Evolutionary conservation across 2,113 vertebrate species (phyloP).

Genomic region (Crocuta crocuta): DNA sequence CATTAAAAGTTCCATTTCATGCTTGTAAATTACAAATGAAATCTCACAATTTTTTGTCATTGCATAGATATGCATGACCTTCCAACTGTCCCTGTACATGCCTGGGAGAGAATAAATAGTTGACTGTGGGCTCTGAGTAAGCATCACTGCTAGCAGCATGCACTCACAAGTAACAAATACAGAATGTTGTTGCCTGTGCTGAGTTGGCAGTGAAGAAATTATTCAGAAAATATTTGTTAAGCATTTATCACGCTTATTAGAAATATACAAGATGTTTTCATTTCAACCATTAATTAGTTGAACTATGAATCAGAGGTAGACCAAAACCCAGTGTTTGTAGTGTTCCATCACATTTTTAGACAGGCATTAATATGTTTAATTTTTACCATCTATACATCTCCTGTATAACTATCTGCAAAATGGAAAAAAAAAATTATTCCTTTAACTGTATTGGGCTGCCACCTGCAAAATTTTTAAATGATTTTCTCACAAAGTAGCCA

Average conservation of each 20-base stretch:
- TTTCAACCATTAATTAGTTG: slow-evolving; percentile 8
- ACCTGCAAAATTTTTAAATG: neutral
- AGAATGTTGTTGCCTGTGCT: neutral
- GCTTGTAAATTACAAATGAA: slow-evolving; percentile 14
- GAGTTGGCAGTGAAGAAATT: neutral
- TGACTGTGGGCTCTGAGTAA: neutral
- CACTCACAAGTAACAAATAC: neutral
- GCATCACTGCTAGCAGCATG: neutral
- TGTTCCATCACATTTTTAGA: neutral
- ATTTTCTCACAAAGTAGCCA: neutral
- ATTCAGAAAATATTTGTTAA: neutral
- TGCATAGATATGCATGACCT: neutral
- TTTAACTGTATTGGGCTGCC: neutral
- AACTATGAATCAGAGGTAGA: neutral
- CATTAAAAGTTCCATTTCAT: neutral
- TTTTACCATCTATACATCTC: neutral
- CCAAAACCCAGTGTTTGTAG: neutral
- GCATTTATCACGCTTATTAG: neutral
- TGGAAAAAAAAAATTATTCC: neutral
- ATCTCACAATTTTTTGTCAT: neutral
- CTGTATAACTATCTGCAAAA: neutral
- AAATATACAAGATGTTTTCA: neutral
- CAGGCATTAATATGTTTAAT: neutral
- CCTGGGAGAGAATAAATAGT: neutral
- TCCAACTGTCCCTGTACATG: neutral